phyloP scores from a whole-genome alignment of 2,113 vertebrate species.

The Megaceryle maxima region DNA sequence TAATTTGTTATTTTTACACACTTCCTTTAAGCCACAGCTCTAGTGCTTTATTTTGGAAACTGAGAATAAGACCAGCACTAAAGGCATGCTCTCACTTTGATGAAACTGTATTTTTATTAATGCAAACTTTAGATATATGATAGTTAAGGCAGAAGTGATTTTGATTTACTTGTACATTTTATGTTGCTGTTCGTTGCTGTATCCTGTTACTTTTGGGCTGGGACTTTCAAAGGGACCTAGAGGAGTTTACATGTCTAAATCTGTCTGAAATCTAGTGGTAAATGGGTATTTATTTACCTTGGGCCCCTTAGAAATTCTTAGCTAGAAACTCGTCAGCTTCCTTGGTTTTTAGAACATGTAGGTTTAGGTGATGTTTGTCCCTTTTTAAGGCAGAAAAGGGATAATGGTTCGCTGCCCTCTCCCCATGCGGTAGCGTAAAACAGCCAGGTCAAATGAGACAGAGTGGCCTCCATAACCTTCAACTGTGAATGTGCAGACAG shows the following conservation, averaged over 20 bases:
- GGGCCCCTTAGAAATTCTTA: neutral
- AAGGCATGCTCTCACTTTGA: neutral
- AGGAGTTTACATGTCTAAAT: neutral
- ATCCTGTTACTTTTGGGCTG: neutral
- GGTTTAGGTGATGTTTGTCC: neutral
- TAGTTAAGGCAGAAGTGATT: neutral
- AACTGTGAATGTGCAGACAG: neutral
- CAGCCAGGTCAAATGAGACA: accelerated
- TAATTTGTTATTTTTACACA: neutral
- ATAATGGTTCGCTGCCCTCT: neutral
- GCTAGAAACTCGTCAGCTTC: neutral
- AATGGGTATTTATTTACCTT: neutral
- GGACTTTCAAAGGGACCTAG: neutral
- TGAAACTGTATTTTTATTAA: neutral
- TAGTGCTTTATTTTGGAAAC: neutral
- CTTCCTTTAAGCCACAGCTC: neutral
- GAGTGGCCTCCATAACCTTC: neutral
- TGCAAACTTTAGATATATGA: neutral
- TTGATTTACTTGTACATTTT: neutral
- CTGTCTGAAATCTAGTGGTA: neutral
- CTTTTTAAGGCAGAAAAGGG: neutral
- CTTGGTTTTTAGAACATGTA: neutral
- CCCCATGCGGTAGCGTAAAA: neutral
- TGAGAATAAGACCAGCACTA: neutral
- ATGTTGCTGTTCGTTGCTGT: neutral